A percentile compares a stretch with the other conserved stretches of the same genome.
phyloP scores from a whole-genome alignment of 2,797 vertebrate genomes.

The Ctenopoma kingsleyae region DNA sequence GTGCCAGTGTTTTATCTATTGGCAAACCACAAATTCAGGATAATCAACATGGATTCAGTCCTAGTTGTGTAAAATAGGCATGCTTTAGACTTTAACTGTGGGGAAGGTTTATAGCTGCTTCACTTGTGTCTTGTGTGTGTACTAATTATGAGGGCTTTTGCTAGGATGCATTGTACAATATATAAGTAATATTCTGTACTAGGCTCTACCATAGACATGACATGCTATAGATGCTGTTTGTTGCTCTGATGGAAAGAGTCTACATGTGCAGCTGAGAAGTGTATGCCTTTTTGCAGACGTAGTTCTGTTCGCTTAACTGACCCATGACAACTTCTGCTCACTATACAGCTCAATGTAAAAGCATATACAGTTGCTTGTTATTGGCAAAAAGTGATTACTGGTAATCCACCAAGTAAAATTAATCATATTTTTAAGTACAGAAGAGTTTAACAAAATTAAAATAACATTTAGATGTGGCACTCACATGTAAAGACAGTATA shows the following conservation, averaged over 20 bases:
- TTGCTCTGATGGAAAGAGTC: neutral
- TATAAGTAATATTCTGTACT: neutral
- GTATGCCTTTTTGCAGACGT: conserved; percentile 4
- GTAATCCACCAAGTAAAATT: conserved; percentile 1
- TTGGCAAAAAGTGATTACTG: neutral
- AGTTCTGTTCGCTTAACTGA: neutral
- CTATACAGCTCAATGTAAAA: neutral
- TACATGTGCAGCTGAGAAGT: neutral
- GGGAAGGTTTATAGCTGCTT: neutral
- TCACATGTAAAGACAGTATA: conserved; percentile 33
- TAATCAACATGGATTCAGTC: too few species aligned
- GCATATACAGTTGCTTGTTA: neutral
- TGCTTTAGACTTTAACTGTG: too few species aligned
- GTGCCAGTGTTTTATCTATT: too few species aligned
- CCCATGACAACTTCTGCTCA: neutral
- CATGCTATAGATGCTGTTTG: neutral
- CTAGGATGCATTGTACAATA: neutral
- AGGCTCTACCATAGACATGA: neutral
- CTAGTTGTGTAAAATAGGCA: too few species aligned
- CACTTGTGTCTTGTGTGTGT: neutral
- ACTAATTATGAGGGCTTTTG: neutral
- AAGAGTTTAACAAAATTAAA: neutral
- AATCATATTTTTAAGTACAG: neutral
- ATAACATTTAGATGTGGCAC: conserved; percentile 26
- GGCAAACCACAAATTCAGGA: too few species aligned